Percentiles rank a stretch among this genome's conserved stretches.
These are phyloP conservation scores for Myanophis thanlyinensis DNA, from an alignment of 2,113 vertebrate species.

Conservation along the genomic window DNA sequence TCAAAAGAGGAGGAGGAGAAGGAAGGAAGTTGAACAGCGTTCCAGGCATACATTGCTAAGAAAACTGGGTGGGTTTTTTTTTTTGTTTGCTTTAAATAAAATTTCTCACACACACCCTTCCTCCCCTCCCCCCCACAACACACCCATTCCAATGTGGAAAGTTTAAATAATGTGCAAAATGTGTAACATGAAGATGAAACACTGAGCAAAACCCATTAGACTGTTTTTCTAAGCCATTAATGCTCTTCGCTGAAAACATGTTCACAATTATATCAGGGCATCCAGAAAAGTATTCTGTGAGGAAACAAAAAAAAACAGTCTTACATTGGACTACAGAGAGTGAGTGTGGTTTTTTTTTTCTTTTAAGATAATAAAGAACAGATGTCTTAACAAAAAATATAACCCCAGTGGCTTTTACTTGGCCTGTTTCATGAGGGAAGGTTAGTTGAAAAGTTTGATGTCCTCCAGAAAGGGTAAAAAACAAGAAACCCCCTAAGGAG, in stretches of 20 bases:
- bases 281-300: neutral
- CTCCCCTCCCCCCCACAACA: neutral
- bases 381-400: neutral
- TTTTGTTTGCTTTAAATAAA: neutral
- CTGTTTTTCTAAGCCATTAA: neutral
- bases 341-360: neutral
- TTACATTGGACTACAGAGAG: neutral
- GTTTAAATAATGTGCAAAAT: neutral
- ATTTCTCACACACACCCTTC: neutral
- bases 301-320: neutral
- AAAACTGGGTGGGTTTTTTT: neutral
- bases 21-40: neutral
- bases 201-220: neutral
- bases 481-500: neutral
- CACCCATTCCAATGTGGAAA: neutral
- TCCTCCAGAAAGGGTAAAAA: neutral
- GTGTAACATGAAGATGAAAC: neutral
- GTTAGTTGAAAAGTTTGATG: neutral
- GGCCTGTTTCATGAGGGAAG: neutral
- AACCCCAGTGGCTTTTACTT: neutral
- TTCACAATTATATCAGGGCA: neutral
- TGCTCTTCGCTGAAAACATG: neutral
- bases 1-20: neutral
- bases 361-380: slow-evolving; percentile 13
- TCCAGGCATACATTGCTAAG: neutral